Conservation (phyloP, 2,888 invertebrate genomes). For the Agonum fuliginosum region DNA sequence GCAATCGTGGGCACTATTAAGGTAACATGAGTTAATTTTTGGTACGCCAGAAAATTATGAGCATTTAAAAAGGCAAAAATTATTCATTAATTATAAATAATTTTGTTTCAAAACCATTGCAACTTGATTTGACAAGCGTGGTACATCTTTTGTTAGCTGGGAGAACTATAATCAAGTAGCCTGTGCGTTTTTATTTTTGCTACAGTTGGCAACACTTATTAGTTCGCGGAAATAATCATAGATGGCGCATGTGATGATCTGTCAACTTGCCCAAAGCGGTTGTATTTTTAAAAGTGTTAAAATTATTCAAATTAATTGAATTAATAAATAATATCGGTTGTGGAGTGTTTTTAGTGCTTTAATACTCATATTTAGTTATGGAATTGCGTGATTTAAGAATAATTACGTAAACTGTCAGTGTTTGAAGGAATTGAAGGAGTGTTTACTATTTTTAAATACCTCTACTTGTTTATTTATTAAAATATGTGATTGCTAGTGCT, state of each 20-base stretch:
- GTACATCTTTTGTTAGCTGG: not conserved
- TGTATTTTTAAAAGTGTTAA: slow-evolving; percentile 50
- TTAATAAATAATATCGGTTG: not conserved
- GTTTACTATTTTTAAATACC: not conserved
- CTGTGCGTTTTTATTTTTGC: not conserved
- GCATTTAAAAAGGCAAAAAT: not conserved
- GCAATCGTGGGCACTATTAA: not conserved
- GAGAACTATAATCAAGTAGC: not conserved
- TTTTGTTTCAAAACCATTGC: slow-evolving; percentile 21
- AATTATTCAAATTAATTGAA: slow-evolving; percentile 47
- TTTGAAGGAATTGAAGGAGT: not conserved
- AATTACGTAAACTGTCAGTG: not conserved
- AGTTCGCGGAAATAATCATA: too few relatives aligned
- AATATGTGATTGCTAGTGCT: not conserved
- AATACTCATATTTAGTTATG: not conserved
- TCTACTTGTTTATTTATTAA: not conserved
- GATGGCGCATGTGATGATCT: not conserved
- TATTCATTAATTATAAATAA: slow-evolving; percentile 31
- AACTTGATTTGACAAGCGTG: not conserved
- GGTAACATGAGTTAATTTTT: slow-evolving; percentile 16
- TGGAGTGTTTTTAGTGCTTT: not conserved
- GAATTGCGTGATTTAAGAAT: not conserved
- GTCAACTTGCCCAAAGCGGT: slow-evolving; percentile 37
- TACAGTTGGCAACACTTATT: slow-evolving; percentile 35
- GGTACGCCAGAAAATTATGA: slow-evolving; percentile 38